Evolutionary conservation across 2,888 invertebrate species (phyloP).

Genomic region (Dioctria rufipes): DNA sequence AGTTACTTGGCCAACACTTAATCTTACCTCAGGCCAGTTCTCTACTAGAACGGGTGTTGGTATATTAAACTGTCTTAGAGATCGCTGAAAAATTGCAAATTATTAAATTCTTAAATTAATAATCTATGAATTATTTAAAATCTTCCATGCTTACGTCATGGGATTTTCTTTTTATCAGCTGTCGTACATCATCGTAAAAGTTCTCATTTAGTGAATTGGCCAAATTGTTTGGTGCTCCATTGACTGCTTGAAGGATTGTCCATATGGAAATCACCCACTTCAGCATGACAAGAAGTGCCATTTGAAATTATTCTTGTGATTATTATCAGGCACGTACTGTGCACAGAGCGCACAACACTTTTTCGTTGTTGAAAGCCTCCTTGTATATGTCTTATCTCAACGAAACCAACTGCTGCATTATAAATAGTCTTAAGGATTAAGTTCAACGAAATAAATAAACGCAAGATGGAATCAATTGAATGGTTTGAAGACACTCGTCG

Average conservation of each 20-base stretch:
- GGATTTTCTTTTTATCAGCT: slow-evolving; percentile 72
- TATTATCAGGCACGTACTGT: slow-evolving; percentile 15
- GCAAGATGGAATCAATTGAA: no score
- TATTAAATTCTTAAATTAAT: background rate
- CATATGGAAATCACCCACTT: slow-evolving; percentile 12
- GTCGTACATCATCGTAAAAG: slow-evolving; percentile 74
- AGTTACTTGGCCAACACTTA: slow-evolving; percentile 83
- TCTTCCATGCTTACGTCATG: slow-evolving; percentile 61
- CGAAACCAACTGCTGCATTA: background rate
- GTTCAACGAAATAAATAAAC: no score
- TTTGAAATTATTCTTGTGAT: background rate
- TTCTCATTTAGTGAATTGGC: slow-evolving; percentile 67
- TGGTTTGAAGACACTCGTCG: no score
- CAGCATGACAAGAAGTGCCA: background rate
- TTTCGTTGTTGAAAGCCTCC: background rate
- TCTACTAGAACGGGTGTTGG: slow-evolving; percentile 78
- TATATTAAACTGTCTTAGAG: slow-evolving; percentile 63
- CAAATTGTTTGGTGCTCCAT: slow-evolving; percentile 21
- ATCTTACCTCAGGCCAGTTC: slow-evolving; percentile 75
- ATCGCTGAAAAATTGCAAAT: slow-evolving; percentile 25
- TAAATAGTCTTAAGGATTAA: background rate
- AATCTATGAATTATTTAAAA: background rate
- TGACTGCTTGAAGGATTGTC: slow-evolving; percentile 4
- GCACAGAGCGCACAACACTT: background rate
- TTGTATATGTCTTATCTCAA: background rate